Conservation (phyloP, 2,888 invertebrate species). For the Myopa tessellatipennis region DNA sequence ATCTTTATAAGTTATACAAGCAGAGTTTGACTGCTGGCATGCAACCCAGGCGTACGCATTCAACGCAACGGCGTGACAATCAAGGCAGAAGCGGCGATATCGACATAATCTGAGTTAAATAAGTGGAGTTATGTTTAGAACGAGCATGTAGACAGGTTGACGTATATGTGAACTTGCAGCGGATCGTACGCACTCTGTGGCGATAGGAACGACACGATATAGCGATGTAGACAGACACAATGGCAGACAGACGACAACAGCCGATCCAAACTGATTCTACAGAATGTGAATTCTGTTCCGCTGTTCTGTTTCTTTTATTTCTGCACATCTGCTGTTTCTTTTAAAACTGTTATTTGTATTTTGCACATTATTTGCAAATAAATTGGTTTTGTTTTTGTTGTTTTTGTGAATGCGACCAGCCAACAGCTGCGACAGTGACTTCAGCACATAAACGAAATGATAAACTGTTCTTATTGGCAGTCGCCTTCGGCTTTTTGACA, state of each 20-base stretch:
- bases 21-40: conserved; percentile 16
- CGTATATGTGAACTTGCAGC: conserved; percentile 14
- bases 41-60: conserved; percentile 13
- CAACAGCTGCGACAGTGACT: conserved; percentile 11
- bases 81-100: not conserved
- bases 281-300: conserved; percentile 24
- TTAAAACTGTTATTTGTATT: conserved; percentile 29
- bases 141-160: conserved; percentile 3
- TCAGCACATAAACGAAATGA: conserved; percentile 34
- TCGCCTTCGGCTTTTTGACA: conserved; percentile 38
- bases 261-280: conserved; percentile 22
- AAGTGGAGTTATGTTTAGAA: conserved; percentile 12
- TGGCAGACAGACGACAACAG: conserved; percentile 14
- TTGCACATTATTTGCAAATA: conserved; percentile 33
- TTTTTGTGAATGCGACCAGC: conserved; percentile 16
- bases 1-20: not conserved
- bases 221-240: conserved; percentile 2
- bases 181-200: not conserved
- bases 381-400: conserved; percentile 26
- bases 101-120: not conserved
- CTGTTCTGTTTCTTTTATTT: conserved; percentile 20
- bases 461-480: conserved; percentile 39
- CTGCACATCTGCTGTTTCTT: conserved; percentile 15
- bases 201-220: not conserved
- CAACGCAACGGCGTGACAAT: conserved; percentile 5